Evolutionary conservation across 2,797 vertebrate species (phyloP), one percentile per base, ranked within the genome.

Genomic region (Peromyscus aztecus): DNA sequence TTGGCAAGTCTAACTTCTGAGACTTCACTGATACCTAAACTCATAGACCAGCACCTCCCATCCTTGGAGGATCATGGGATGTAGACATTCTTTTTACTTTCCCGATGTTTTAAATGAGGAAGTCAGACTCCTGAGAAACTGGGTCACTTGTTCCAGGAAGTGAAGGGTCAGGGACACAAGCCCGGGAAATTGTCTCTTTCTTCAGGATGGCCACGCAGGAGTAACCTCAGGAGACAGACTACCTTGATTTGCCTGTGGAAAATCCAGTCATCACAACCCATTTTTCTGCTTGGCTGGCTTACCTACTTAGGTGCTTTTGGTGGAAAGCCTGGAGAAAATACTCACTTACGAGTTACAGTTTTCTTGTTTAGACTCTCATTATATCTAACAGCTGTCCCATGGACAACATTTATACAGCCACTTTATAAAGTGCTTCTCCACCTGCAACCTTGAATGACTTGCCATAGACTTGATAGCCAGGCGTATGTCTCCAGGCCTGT

Each of bases 381-480:
- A 29, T 94, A 73, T 2, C 92, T 96, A 86, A 95, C 71, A 77
- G 52, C 57, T 4, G 1, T 63, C 67, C 71, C 92, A 67, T 91
- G 75, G 96, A 97, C 94, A 85, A 86, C 90, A 3, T 96, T 96
- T 95, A 77, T 71, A 95, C 69, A 93, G 90, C 86, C 94, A 14
- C 97, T 97, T 97, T 96, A 97, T 96, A 92, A 98, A 98, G 95
- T 82, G 96, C 92, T 98, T 96, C 98, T 97, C 98, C 96, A 97
- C 96, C 69, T 96, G 94, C 24, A 24, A n/a, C 73, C 63, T 69
- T 75, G 24, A 95, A 96, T n/a, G 96, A 67, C 89, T 98, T 97
- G 71, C 63, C 71, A 89, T 77, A 96, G 88, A 94, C 95, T 97
- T 98, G 97, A 97, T 97, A 97, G 94, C 65, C 96, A 97, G 37